Evolutionary conservation across 2,797 vertebrate genomes (phyloP), one percentile per base, ranked within the genome.

Genomic region (Lagocephalus sceleratus): DNA sequence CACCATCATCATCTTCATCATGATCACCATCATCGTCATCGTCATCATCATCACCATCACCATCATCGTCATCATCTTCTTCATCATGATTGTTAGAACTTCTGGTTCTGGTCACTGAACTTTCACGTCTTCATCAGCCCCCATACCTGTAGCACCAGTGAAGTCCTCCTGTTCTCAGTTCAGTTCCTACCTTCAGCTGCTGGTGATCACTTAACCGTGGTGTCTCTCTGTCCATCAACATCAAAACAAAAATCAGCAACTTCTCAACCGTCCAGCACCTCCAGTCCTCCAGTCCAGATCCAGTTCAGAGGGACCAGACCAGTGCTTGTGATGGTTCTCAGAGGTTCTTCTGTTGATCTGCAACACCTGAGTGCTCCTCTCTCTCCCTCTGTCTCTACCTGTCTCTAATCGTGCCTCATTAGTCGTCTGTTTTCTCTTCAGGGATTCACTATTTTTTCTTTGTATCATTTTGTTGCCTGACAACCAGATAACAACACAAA

Each of bases 381-480:
- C 49, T 15, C 22, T 20, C 11, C 22, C 8, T 21, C 53, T 35
- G 19, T 8, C 14, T 0, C n/a, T n/a, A n/a, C n/a, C n/a, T n/a
- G n/a, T 55, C 52, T 40, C 52, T 49, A 44, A 51, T 9, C 41
- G 60, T 20, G 3, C 20, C 78, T 81, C 78, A 82, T 85, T 80
- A 83, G 76, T 20, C 7, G 6, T 48, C 21, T 45, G 5, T 25
- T 11, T 61, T 43, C 42, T 67, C 64, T 63, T 82, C n/a, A 0
- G 67, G 73, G 79, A 53, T 63, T 68, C 57, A 44, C 19, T 0
- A 1, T 66, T 62, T 81, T 77, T 75, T 74, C 52, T 53, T 51
- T 0, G 23, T 72, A 72, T 66, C 68, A 68, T 0, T 76, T 71
- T 54, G 66, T 54, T 76, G 59, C 83, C 55, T 80, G 62, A 75